Evolutionary conservation across 1,140 invertebrate species (phyloP), one percentile per base, ranked within the genome.

Genomic region (Pachyrhynchus sulphureomaculatus): DNA sequence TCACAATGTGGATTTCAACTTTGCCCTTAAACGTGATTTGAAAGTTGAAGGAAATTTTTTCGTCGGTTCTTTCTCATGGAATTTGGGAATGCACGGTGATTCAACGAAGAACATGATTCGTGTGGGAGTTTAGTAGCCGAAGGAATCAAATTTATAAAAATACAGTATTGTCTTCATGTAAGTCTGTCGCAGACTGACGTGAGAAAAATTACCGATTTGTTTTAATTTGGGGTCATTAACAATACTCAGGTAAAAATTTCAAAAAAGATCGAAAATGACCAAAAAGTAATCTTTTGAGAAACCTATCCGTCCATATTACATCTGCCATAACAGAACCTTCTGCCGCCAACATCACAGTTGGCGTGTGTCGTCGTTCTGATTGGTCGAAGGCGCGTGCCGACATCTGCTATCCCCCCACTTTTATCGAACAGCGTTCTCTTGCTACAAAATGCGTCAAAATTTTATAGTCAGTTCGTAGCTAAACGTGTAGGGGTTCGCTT

Each of bases 221-320:
- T n/a, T n/a, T 10, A 29, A 29, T 29, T 29, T 29, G 26, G 2
- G 8, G 5, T 29, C 26, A 29, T 29, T 10, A 6, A 29, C 26
- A 29, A 9, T 29, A 9, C 8, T 29, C 12, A 29, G 26, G 44
- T 2, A 6, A 47, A n/a, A n/a, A 47, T 29, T 9, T 47, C 44
- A 20, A 9, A 18, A 44, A 17, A 44, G 21, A 18, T 18, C 21
- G 41, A 29, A 26, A 26, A 26, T 29, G 26, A 58, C 44, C 55
- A 48, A 58, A 58, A 58, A 58, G 44, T 58, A 48, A 58, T 33
- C 53, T 55, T 58, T 48, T 32, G 10, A 33, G 55, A 48, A 58
- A 58, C 55, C 44, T 58, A 57, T 57, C 53, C 24, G n/a, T n/a
- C 55, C 17, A 39, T 58, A 58, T 58, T 44, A 58, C 55, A 58